Percentiles rank a stretch among this genome's conserved stretches.
Evolutionary conservation across 2,113 vertebrate species (phyloP).

Genomic region (Trematomus loennbergii): DNA sequence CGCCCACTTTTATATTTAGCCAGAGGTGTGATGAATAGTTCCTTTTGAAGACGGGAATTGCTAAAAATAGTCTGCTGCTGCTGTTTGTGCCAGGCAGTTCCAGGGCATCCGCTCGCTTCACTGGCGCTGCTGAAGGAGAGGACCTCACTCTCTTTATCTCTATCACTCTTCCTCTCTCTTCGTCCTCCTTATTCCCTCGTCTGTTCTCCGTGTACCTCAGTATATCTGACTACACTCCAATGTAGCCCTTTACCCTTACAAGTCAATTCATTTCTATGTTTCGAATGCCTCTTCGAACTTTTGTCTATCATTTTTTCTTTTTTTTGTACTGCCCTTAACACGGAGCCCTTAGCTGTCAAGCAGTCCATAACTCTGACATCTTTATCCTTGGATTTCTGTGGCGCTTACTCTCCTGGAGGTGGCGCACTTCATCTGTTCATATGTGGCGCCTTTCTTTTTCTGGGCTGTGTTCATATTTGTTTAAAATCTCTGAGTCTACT

Average conservation of each 20-base stretch:
- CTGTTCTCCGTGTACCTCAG: constrained; percentile 22
- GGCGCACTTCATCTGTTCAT: constrained; percentile 39
- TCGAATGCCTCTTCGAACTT: neutral
- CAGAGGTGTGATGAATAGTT: constrained; percentile 90
- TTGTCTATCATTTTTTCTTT: neutral
- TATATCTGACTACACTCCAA: constrained; percentile 6
- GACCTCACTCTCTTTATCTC: constrained; percentile 18
- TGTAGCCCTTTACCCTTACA: constrained; percentile 9
- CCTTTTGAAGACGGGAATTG: constrained; percentile 82
- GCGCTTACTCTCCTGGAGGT: constrained; percentile 29
- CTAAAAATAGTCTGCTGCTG: constrained; percentile 88
- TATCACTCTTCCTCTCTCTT: neutral
- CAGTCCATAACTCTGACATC: neutral
- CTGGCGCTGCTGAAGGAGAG: constrained; percentile 64
- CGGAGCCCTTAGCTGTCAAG: constrained; percentile 3
- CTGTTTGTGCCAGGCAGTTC: constrained; percentile 80
- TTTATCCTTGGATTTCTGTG: neutral
- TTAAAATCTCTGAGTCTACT: neutral
- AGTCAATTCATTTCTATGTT: constrained; percentile 6
- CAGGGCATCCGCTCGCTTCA: constrained; percentile 67
- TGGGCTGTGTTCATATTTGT: neutral
- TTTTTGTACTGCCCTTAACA: neutral
- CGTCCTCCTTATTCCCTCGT: constrained; percentile 52
- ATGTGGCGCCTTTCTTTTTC: neutral
- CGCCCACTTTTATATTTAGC: constrained; percentile 86